Conservation (phyloP, 2,113 vertebrate species). For the Mormyrus lacerda region DNA sequence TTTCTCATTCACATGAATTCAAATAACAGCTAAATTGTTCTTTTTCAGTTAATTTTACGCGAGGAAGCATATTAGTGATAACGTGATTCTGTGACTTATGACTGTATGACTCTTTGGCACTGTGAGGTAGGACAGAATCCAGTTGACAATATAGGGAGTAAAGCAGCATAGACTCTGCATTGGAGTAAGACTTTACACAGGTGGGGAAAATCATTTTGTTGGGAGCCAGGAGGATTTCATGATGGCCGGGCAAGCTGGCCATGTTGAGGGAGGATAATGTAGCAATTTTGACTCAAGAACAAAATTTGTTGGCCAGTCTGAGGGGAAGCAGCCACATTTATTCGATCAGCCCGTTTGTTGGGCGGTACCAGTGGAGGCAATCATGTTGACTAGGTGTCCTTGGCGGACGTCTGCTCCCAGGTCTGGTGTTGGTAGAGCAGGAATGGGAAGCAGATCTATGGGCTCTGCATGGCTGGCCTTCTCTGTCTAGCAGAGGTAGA, state of each 20-base stretch:
- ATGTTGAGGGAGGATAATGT: neutral
- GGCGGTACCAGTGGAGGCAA: constrained; percentile 26
- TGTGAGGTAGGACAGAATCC: constrained; percentile 10
- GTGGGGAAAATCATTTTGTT: neutral
- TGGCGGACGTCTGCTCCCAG: constrained; percentile 81
- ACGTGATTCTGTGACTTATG: neutral
- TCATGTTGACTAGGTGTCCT: constrained; percentile 25
- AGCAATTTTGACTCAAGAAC: constrained; percentile 28
- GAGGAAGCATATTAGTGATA: neutral
- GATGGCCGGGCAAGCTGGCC: neutral
- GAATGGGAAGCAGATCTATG: constrained; percentile 81
- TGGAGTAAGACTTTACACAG: neutral
- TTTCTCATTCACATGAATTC: neutral
- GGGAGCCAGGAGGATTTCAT: neutral
- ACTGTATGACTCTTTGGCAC: constrained; percentile 7
- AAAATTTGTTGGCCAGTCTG: constrained; percentile 43
- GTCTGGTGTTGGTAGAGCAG: constrained; percentile 86
- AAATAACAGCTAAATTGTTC: neutral
- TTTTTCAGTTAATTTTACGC: neutral
- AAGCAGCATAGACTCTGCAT: neutral
- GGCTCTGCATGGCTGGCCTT: constrained; percentile 78
- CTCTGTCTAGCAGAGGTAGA: constrained; percentile 82
- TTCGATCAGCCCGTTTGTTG: neutral
- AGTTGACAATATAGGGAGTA: neutral
- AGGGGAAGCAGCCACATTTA: neutral